These are phyloP conservation scores for Rhinoderma darwinii DNA, from an alignment of 2,113 vertebrate species.

Conservation along the genomic window DNA sequence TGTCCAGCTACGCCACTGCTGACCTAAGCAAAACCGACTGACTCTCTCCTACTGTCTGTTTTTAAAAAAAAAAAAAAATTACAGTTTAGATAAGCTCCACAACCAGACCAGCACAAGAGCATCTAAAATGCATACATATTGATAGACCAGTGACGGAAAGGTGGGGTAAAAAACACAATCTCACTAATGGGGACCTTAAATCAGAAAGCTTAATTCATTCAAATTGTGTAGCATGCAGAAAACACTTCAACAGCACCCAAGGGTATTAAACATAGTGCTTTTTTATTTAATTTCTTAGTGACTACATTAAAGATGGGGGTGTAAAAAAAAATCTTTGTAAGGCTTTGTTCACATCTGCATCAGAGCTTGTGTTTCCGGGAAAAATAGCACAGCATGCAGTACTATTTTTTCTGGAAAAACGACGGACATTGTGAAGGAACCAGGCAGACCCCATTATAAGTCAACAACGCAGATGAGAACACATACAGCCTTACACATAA, in stretches of 20 bases:
- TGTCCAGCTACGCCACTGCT: neutral
- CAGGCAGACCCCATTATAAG: no score
- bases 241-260: slow-evolving; percentile 10
- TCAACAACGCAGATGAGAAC: no score
- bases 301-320: neutral
- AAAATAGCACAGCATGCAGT: no score
- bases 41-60: neutral
- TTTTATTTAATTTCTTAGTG: neutral
- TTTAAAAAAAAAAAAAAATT: no score
- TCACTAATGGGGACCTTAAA: slow-evolving; percentile 34
- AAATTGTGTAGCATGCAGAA: neutral
- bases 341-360: no score
- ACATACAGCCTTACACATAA: no score
- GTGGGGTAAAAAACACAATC: neutral
- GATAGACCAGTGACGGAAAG: neutral
- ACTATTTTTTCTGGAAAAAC: no score
- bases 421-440: no score
- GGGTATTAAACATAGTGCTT: neutral
- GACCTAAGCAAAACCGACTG: slow-evolving; percentile 3
- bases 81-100: neutral
- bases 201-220: neutral
- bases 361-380: no score
- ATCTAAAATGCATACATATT: slow-evolving; percentile 16
- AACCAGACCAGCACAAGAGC: neutral
- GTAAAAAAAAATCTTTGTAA: neutral